Evolutionary conservation across 2,113 vertebrate genomes (phyloP).

Genomic region (Alouatta palliata): DNA sequence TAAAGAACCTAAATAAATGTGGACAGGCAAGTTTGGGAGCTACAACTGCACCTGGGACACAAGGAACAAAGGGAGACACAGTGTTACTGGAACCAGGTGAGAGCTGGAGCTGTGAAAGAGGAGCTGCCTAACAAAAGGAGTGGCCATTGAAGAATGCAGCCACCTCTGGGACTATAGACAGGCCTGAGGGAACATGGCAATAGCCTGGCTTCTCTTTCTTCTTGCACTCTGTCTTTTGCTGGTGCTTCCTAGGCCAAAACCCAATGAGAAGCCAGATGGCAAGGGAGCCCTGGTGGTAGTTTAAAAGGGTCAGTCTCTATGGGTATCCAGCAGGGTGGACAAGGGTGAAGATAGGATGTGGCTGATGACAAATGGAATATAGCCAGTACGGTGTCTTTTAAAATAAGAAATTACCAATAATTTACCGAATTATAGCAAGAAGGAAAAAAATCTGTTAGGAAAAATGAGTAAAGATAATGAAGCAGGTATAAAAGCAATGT

Average conservation of each 20-base stretch:
- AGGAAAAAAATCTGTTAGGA: background rate
- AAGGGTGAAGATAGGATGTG: background rate
- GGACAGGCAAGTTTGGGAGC: background rate
- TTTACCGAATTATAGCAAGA: background rate
- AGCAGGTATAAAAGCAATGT: background rate
- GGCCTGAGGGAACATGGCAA: background rate
- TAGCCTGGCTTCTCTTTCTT: background rate
- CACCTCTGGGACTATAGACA: background rate
- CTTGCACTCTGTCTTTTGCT: background rate
- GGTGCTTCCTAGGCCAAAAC: background rate
- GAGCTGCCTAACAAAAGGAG: background rate
- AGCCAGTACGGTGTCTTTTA: background rate
- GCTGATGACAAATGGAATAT: background rate
- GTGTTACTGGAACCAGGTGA: background rate
- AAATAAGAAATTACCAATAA: background rate
- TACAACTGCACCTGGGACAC: background rate
- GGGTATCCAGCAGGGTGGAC: too few relatives aligned
- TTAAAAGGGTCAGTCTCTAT: background rate
- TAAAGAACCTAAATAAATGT: background rate
- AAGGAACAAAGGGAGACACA: background rate
- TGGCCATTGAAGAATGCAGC: background rate
- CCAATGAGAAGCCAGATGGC: background rate
- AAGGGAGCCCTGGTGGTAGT: background rate
- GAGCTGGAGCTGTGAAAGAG: background rate
- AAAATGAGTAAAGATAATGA: background rate